These are phyloP conservation scores for Bryconaethiops microstoma DNA, from an alignment of 2,797 vertebrate species.

Conservation along the genomic window DNA sequence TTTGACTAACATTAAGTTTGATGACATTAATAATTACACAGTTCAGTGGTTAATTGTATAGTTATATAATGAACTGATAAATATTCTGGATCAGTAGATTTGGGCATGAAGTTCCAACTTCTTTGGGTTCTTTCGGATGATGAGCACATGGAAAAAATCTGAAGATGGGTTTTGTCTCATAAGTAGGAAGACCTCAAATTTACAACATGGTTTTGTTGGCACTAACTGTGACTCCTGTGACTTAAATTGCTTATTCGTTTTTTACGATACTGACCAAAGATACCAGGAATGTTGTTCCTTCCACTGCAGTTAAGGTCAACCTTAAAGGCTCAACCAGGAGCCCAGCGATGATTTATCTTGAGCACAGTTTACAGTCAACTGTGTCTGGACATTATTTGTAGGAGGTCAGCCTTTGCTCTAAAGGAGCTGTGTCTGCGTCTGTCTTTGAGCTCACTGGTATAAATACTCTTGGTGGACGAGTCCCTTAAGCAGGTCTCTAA, in stretches of 20 bases:
- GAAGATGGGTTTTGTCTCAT: too few relatives aligned
- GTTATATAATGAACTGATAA: not conserved
- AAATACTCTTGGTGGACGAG: conserved; percentile 37
- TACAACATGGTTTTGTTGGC: too few relatives aligned
- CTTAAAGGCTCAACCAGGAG: not conserved
- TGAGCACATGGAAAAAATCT: too few relatives aligned
- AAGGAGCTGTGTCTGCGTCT: not conserved
- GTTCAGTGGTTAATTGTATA: not conserved
- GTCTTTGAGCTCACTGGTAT: conserved; percentile 12
- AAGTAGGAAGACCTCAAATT: too few relatives aligned
- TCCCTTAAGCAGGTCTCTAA: not conserved
- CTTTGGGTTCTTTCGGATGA: not conserved
- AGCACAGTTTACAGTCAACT: conserved; percentile 16
- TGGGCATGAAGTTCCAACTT: not conserved
- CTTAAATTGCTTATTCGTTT: not conserved
- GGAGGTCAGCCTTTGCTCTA: not conserved
- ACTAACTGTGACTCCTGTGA: not conserved
- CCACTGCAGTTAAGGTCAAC: not conserved
- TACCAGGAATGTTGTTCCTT: not conserved
- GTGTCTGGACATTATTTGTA: conserved; percentile 3
- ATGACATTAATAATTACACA: not conserved
- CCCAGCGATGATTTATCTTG: not conserved
- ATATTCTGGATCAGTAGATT: not conserved
- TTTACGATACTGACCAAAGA: not conserved
- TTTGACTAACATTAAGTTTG: too few relatives aligned